Conservation (phyloP, 2,888 invertebrate genomes). For the Lasioglossum oenotherae region DNA sequence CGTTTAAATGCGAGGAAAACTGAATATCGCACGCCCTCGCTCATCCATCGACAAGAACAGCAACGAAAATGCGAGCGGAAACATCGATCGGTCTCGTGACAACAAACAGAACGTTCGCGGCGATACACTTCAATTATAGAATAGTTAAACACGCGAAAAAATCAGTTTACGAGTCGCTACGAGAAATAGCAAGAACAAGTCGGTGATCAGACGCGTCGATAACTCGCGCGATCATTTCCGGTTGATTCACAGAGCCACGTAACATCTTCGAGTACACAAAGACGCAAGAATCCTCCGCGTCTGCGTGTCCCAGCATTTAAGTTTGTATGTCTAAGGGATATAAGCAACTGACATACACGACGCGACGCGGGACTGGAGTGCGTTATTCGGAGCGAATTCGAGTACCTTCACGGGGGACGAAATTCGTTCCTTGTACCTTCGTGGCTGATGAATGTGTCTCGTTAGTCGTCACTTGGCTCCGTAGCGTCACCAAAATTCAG, state of each 20-base stretch:
- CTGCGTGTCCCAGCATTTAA: conserved; percentile 59
- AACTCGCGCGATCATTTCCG: neutral
- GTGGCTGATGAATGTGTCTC: conserved; percentile 74
- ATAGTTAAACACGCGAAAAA: neutral
- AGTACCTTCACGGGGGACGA: conserved; percentile 62
- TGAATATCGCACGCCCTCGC: neutral
- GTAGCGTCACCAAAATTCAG: conserved; percentile 72
- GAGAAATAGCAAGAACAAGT: neutral
- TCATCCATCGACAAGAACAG: neutral
- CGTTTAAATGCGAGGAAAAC: conserved; percentile 7
- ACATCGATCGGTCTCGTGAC: neutral
- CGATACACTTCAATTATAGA: neutral
- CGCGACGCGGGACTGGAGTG: conserved; percentile 48
- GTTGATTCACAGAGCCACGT: neutral
- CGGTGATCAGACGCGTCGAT: neutral
- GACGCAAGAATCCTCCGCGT: conserved; percentile 28
- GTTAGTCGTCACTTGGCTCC: conserved; percentile 73
- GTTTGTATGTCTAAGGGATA: conserved; percentile 53
- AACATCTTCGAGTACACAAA: neutral
- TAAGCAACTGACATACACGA: conserved; percentile 21
- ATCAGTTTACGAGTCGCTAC: neutral
- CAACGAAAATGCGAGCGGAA: neutral
- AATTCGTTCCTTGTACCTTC: conserved; percentile 72
- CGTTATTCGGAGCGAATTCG: conserved; percentile 73
- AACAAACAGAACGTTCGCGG: neutral